phyloP scores from a whole-genome alignment of 1,140 invertebrate species.

The Drosophila sucinea region DNA sequence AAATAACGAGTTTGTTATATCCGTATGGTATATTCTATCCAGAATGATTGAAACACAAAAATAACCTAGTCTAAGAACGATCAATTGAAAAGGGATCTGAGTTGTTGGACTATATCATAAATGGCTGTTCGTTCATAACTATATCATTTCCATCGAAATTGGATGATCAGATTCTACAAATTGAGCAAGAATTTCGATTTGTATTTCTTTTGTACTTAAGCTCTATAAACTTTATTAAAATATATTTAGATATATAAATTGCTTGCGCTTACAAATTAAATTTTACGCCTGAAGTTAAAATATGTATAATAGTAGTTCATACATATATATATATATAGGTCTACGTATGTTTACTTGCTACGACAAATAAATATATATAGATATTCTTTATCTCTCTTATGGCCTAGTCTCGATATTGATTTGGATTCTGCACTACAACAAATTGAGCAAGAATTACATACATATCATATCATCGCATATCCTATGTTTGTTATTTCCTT shows the following conservation, averaged over 20 bases:
- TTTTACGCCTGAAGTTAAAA: conserved; percentile 73
- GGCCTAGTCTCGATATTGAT: conserved; percentile 38
- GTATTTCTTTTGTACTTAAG: conserved; percentile 44
- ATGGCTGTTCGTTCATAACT: too few relatives aligned
- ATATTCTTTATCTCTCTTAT: conserved; percentile 49
- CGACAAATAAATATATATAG: conserved; percentile 25
- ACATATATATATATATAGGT: conserved; percentile 64
- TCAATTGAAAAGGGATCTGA: too few relatives aligned
- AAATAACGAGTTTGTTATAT: not conserved
- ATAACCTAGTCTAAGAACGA: too few relatives aligned
- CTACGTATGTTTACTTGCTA: conserved; percentile 13
- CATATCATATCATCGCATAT: conserved; percentile 51
- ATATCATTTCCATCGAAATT: too few relatives aligned
- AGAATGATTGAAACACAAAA: too few relatives aligned
- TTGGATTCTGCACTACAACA: conserved; percentile 50
- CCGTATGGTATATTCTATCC: too few relatives aligned
- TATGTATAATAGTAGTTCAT: conserved; percentile 39
- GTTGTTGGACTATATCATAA: too few relatives aligned
- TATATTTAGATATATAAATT: conserved; percentile 75
- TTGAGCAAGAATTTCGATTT: not conserved
- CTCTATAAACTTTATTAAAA: conserved; percentile 79
- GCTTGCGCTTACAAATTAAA: conserved; percentile 74
- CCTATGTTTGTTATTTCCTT: conserved; percentile 62
- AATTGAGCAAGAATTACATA: conserved; percentile 68
- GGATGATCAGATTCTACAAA: too few relatives aligned